A percentile compares a stretch with the other conserved stretches of the same genome.
These are phyloP conservation scores for Cervus canadensis DNA, from an alignment of 2,113 vertebrate species.

Conservation along the genomic window DNA sequence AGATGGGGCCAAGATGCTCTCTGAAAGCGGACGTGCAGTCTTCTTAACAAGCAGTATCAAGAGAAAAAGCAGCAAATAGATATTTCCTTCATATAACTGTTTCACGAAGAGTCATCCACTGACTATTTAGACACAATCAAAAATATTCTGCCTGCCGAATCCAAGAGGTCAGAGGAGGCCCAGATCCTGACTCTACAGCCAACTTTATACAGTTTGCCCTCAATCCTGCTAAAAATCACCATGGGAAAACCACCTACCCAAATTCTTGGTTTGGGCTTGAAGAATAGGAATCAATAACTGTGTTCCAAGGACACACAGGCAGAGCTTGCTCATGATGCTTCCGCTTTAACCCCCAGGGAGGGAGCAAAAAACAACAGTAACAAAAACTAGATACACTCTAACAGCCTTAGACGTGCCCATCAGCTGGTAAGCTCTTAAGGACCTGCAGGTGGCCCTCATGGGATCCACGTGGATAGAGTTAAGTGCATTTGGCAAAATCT, in stretches of 20 bases:
- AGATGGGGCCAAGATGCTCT: neutral
- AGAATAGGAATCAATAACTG: neutral
- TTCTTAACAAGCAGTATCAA: neutral
- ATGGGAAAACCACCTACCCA: neutral
- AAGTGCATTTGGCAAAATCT: neutral
- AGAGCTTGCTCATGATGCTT: neutral
- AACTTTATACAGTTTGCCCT: neutral
- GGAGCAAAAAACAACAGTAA: neutral
- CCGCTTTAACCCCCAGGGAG: neutral
- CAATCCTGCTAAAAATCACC: neutral
- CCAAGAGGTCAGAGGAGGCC: neutral
- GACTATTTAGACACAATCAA: neutral
- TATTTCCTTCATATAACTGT: neutral
- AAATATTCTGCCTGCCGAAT: neutral
- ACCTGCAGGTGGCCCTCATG: neutral
- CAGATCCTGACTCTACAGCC: neutral
- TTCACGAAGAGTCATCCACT: neutral
- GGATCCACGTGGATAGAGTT: neutral
- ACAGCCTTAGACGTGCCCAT: neutral
- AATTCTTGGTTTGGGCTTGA: neutral
- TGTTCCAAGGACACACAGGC: neutral
- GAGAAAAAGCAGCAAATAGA: neutral
- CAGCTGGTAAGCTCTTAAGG: neutral
- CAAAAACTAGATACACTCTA: neutral
- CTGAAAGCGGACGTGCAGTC: neutral